Base-by-base conservation (phyloP, 2,113 vertebrate genomes). In the Amblyornis subalaris region DNA sequence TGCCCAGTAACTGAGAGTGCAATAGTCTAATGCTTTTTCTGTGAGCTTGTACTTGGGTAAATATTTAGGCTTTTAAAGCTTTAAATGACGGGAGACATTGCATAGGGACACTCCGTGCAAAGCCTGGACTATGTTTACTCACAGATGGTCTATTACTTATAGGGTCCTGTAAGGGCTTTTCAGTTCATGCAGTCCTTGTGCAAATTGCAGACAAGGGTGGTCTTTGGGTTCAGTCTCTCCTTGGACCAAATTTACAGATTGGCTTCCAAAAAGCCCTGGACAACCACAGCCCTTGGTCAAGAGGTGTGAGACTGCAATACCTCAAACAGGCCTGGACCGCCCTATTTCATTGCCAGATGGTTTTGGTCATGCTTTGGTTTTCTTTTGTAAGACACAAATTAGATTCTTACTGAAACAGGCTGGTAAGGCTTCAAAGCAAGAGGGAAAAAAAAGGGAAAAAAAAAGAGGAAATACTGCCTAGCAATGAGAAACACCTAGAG, bases 61-160 rank as follows among this genome's bases (percentile, higher is more conserved):
- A 96, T 95, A 96, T 95, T 96, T 93, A 91, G 95, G 87, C 91
- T 96, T 96, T 96, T 94, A 95, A 94, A 93, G 81, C 91, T 83
- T 85, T 62, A 91, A 91, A 93, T 79, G 66, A 92, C 57, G 92
- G 70, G 7, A 70, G 65, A 33, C 66, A 82, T 89, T 91, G 87
- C 84, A 92, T 26, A 42, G 66, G 89, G 64, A 80, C 80, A 26
- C 62, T 64, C 42, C 33, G 69, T 78, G 84, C 84, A 79, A 79
- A 72, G 58, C 66, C 71, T 40, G 70, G 58, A 88, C 66, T 73
- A 31, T 94, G 54, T 96, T 96, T 96, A 36, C 87, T 91, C 71
- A 85, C 87, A 93, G 94, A 82, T 89, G 84, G 82, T 91, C 91
- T 79, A 29, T 88, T 50, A 79, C 74, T 42, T 75, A 12, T 9